Base-by-base conservation (phyloP, 2,113 vertebrate species). In the Fukomys damarensis region DNA sequence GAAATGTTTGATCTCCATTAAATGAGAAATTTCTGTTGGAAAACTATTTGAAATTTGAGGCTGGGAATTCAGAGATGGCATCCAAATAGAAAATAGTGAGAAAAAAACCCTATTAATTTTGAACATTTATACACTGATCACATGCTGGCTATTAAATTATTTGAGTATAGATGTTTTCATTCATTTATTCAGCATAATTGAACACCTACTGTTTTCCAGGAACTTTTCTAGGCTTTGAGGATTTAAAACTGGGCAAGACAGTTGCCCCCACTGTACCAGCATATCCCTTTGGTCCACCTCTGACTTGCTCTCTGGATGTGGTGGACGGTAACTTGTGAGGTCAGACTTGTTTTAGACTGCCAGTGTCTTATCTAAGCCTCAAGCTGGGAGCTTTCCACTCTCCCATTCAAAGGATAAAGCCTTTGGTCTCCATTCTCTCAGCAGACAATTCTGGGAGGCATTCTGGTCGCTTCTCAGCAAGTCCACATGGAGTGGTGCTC, bases 1-100 rank as follows among this genome's bases (percentile, higher is more conserved):
- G 14, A 84, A 6, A 54, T 76, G n/a, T 43, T 86, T 63, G 20
- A 28, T 84, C 49, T 54, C 6, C 20, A 82, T 19, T 52, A 88
- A 82, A 49, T 22, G 24, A 49, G 68, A 82, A 76, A 46, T 70
- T 95, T 77, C 41, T 87, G 12, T 61, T 20, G 54, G 85, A 93
- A 90, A 83, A 68, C 30, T 22, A 77, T 22, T 43, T 76, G 63
- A 89, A 81, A 86, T 61, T 46, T 38, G 65, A 92, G 59, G 38
- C 3, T 28, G 79, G 93, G 16, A 58, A 87, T 93, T 79, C 46
- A 58, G 38, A 74, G 28, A 52, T 56, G 65, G 8, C 26, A 82
- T 2, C 59, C 70, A 58, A 86, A 61, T 20, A 59, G 74, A 85
- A 80, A 96, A 41, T 32, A 16, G 46, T 26, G 56, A 63, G n/a